phyloP scores from a whole-genome alignment of 2,888 invertebrate species.

The Exocentrus adspersus region DNA sequence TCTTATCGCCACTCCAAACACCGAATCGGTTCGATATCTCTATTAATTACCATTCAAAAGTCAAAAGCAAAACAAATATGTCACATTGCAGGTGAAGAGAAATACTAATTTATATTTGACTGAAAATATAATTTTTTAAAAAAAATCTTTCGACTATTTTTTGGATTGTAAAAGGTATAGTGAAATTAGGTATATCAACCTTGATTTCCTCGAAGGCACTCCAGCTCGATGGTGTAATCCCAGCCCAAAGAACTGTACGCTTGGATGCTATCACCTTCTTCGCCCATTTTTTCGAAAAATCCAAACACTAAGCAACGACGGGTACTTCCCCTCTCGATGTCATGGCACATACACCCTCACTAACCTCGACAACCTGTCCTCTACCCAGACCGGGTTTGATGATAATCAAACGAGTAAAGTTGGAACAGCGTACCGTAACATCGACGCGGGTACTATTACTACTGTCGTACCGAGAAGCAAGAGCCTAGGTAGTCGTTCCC shows the following conservation, averaged over 20 bases:
- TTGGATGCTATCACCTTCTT: constrained; percentile 59
- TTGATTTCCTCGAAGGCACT: constrained; percentile 81
- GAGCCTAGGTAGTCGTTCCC: too few relatives aligned
- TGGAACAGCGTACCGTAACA: constrained; percentile 11
- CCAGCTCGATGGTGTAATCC: constrained; percentile 87
- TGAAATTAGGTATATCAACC: too few relatives aligned
- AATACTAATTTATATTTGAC: too few relatives aligned
- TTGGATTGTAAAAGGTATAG: too few relatives aligned
- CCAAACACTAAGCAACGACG: background rate
- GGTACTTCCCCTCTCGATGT: background rate
- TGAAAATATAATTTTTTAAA: too few relatives aligned
- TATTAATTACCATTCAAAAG: too few relatives aligned
- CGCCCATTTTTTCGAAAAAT: constrained; percentile 50
- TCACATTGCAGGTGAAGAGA: too few relatives aligned
- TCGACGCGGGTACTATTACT: background rate
- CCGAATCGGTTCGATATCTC: too few relatives aligned
- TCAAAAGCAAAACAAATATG: too few relatives aligned
- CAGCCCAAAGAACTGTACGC: constrained; percentile 76
- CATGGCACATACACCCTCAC: constrained; percentile 7
- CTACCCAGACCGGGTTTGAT: constrained; percentile 13
- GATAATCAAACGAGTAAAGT: constrained; percentile 14
- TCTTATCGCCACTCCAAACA: too few relatives aligned
- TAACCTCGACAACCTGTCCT: background rate
- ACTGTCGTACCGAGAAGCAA: too few relatives aligned
- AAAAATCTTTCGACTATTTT: too few relatives aligned